Evolutionary conservation across 2,113 vertebrate genomes (phyloP).

Genomic region (Gila orcuttii): DNA sequence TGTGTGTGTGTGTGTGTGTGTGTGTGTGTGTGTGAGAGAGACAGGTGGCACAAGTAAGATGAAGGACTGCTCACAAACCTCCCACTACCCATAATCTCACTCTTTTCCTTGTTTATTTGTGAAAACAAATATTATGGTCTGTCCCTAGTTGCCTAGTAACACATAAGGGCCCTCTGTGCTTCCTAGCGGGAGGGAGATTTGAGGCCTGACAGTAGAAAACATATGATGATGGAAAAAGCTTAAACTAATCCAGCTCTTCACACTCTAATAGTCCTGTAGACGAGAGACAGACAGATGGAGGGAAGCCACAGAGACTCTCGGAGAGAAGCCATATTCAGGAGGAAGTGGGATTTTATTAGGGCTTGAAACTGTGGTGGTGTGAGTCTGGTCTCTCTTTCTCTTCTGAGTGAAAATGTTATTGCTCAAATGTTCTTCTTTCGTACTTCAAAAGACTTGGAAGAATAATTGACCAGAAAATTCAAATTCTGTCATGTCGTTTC

Average conservation of each 20-base stretch:
- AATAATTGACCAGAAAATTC: neutral
- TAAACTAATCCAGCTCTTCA: slow-evolving; percentile 46
- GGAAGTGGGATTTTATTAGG: neutral
- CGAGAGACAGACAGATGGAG: slow-evolving; percentile 39
- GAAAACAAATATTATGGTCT: slow-evolving; percentile 43
- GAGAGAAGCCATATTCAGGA: neutral
- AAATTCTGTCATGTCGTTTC: neutral
- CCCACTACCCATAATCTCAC: neutral
- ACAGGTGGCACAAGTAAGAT: neutral
- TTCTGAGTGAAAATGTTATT: neutral
- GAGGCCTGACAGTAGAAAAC: slow-evolving; percentile 37
- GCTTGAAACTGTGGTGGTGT: neutral
- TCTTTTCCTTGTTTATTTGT: slow-evolving; percentile 16
- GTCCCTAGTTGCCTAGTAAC: slow-evolving; percentile 36
- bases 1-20: too few species aligned
- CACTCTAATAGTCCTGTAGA: slow-evolving; percentile 35
- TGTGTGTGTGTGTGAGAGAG: too few species aligned
- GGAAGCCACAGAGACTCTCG: slow-evolving; percentile 8
- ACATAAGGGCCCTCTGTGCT: slow-evolving; percentile 23
- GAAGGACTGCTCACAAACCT: neutral
- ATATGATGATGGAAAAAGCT: slow-evolving; percentile 45
- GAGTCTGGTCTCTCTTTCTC: neutral
- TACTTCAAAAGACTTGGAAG: neutral
- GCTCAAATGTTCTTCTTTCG: neutral
- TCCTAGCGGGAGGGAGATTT: slow-evolving; percentile 10